Evolutionary conservation across 2,888 invertebrate species (phyloP).

Genomic region (Protophormia terraenovae): DNA sequence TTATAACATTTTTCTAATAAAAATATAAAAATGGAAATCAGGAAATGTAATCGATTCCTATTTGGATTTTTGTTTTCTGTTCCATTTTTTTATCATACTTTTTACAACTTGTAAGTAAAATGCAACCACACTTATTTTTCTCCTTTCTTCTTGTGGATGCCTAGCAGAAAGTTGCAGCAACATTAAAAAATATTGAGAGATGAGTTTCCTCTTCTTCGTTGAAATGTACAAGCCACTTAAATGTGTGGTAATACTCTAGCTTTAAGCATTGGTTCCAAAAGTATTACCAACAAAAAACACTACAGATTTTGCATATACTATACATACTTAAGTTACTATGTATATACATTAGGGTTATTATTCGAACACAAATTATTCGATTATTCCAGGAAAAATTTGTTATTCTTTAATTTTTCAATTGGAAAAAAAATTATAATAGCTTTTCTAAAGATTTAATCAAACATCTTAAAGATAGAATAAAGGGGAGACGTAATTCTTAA

Average conservation of each 20-base stretch:
- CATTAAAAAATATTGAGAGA: too few species aligned
- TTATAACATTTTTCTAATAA: conserved; percentile 14
- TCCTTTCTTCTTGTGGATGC: not conserved
- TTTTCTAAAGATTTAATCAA: too few species aligned
- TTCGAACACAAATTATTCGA: too few species aligned
- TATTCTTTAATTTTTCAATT: too few species aligned
- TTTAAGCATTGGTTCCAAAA: conserved; percentile 66
- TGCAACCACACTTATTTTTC: not conserved
- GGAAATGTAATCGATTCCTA: conserved; percentile 64
- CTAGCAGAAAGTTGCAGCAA: too few species aligned
- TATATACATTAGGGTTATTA: too few species aligned
- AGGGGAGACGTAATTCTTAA: too few species aligned
- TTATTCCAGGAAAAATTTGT: too few species aligned
- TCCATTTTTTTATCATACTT: conserved; percentile 15
- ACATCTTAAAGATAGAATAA: too few species aligned
- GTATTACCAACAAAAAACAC: conserved; percentile 38
- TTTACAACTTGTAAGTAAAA: conserved; percentile 47
- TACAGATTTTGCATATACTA: not conserved
- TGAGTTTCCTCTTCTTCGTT: too few species aligned
- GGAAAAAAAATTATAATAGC: too few species aligned
- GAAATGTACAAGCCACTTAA: conserved; percentile 64
- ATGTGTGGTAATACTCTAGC: conserved; percentile 66
- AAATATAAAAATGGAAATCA: conserved; percentile 18
- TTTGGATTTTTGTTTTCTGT: conserved; percentile 21
- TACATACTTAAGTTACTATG: too few species aligned